Evolutionary conservation across 2,797 vertebrate genomes (phyloP).

Genomic region (Enteromius viviparus): DNA sequence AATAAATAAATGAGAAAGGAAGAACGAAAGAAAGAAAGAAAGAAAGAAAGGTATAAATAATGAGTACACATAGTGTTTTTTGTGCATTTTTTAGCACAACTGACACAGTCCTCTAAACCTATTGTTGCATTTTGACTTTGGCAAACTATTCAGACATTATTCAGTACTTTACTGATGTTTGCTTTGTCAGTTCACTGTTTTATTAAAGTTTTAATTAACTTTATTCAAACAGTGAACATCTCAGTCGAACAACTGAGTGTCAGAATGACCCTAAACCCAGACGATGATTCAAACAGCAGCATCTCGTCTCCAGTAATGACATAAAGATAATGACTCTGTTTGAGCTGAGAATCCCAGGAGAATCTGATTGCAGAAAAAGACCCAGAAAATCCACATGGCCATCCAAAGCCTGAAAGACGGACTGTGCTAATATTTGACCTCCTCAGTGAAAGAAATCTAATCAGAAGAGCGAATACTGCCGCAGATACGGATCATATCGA

Average conservation of each 20-base stretch:
- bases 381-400: not conserved
- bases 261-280: not conserved
- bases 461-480: conserved; percentile 20
- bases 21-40: no score
- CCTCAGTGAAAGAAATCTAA: conserved; percentile 17
- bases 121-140: not conserved
- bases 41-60: no score
- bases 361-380: not conserved
- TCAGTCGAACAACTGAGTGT: not conserved
- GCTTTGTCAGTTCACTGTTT: not conserved
- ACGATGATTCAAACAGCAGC: not conserved
- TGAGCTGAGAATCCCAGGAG: not conserved
- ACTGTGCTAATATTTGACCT: conserved; percentile 8
- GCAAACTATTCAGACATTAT: not conserved
- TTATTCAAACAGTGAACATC: not conserved
- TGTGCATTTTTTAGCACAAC: no score
- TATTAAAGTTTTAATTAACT: conserved; percentile 7
- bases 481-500: conserved; percentile 44
- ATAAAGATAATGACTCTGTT: conserved; percentile 4
- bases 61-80: no score
- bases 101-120: not conserved
- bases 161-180: not conserved
- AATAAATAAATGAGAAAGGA: no score
- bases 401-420: not conserved
- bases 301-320: not conserved